phyloP scores from a whole-genome alignment of 2,797 vertebrate species.

The Liasis olivaceus region DNA sequence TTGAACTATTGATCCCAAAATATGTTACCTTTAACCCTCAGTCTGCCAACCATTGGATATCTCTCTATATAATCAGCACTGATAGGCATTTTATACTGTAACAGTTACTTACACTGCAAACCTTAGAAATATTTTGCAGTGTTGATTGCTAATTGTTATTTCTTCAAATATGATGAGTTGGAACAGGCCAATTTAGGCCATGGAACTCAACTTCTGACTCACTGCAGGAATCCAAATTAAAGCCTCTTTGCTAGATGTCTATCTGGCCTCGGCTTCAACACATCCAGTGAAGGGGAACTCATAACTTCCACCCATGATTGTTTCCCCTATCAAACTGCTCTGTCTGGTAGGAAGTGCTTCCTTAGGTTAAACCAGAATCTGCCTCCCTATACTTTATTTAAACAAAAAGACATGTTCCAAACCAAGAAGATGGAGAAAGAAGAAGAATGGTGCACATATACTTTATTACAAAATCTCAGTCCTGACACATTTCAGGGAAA shows the following conservation, averaged over 20 bases:
- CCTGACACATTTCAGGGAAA: neutral
- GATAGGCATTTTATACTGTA: neutral
- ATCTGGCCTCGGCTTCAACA: too few relatives aligned
- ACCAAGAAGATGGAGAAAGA: neutral
- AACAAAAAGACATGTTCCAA: neutral
- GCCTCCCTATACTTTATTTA: neutral
- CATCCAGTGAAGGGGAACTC: too few relatives aligned
- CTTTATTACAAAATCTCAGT: neutral
- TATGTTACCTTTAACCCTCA: neutral
- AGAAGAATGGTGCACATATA: neutral
- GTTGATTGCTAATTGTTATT: neutral
- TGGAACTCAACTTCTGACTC: too few relatives aligned
- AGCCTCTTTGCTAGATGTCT: too few relatives aligned
- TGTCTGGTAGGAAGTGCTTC: neutral
- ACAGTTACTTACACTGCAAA: neutral
- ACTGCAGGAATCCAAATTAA: too few relatives aligned
- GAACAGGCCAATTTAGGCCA: too few relatives aligned
- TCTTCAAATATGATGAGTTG: too few relatives aligned
- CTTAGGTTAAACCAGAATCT: neutral
- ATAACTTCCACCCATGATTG: too few relatives aligned
- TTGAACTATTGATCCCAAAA: constrained; percentile 32
- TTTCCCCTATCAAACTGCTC: neutral
- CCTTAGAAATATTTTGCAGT: constrained; percentile 20
- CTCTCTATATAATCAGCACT: neutral
- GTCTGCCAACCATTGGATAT: neutral